These are phyloP conservation scores for Psylliodes chrysocephalus DNA, from an alignment of 2,888 invertebrate genomes.

Conservation along the genomic window DNA sequence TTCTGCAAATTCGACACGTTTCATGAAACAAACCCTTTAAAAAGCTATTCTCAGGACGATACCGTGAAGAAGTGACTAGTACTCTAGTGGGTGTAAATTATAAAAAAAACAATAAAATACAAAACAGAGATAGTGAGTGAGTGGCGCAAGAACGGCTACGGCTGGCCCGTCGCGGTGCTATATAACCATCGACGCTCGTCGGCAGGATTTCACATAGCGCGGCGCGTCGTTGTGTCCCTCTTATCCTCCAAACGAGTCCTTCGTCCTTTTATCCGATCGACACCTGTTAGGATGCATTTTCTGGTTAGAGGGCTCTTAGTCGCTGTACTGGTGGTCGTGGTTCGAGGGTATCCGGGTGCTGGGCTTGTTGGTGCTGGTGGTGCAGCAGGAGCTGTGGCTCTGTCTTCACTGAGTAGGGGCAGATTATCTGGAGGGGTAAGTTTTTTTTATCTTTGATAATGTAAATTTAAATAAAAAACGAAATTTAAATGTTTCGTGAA, in stretches of 20 bases:
- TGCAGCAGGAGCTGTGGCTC: not conserved
- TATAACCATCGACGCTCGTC: constrained; percentile 53
- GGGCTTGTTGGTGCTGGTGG: not conserved
- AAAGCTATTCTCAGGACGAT: too few relatives aligned
- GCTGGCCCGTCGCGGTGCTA: constrained; percentile 52
- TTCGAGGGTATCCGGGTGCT: constrained; percentile 1
- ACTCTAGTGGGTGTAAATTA: constrained; percentile 24
- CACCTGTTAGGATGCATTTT: constrained; percentile 55
- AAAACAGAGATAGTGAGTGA: constrained; percentile 25
- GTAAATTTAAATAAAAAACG: too few relatives aligned
- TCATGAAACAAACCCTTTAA: too few relatives aligned
- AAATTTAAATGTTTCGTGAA: too few relatives aligned
- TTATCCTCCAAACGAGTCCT: constrained; percentile 33
- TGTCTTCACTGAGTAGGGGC: not conserved
- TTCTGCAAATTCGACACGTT: too few relatives aligned
- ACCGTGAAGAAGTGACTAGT: constrained; percentile 7
- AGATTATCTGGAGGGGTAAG: not conserved
- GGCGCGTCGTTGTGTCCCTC: constrained; percentile 52
- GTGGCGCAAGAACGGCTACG: constrained; percentile 54
- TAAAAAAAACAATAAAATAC: constrained; percentile 26
- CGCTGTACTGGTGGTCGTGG: constrained; percentile 23
- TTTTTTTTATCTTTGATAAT: too few relatives aligned
- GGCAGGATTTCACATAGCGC: constrained; percentile 53
- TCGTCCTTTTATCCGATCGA: constrained; percentile 10
- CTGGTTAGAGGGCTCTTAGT: constrained; percentile 35